phyloP scores from a whole-genome alignment of 2,113 vertebrate species.

The Australoheros scitulus region DNA sequence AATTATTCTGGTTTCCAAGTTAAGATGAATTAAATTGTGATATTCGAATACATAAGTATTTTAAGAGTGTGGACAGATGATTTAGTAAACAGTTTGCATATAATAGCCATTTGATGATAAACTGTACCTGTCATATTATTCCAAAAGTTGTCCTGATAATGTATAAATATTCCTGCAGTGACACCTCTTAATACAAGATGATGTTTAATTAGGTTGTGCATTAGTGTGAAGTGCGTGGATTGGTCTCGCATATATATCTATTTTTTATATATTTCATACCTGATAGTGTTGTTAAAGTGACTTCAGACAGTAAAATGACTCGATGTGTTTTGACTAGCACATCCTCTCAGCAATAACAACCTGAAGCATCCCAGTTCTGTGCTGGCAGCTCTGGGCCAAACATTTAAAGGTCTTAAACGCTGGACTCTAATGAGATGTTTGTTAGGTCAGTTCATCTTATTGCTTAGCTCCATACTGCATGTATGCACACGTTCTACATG shows the following conservation, averaged over 20 bases:
- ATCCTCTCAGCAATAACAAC: constrained; percentile 67
- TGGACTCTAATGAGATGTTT: constrained; percentile 31
- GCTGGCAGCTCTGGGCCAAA: constrained; percentile 8
- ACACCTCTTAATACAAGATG: constrained; percentile 30
- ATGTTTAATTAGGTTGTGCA: constrained; percentile 40
- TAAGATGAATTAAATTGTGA: constrained; percentile 14
- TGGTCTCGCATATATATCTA: constrained; percentile 36
- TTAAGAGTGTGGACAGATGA: constrained; percentile 14
- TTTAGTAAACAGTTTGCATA: constrained; percentile 12
- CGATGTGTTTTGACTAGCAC: not conserved
- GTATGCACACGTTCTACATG: constrained; percentile 15
- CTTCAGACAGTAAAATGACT: constrained; percentile 23
- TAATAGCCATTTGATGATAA: constrained; percentile 1
- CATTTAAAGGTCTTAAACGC: constrained; percentile 27
- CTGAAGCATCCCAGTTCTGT: constrained; percentile 30
- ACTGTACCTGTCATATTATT: constrained; percentile 26
- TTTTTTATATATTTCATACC: constrained; percentile 54
- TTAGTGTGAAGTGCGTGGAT: constrained; percentile 51
- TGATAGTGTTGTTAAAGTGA: constrained; percentile 16
- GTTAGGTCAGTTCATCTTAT: constrained; percentile 10
- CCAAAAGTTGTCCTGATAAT: constrained; percentile 13
- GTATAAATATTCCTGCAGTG: constrained; percentile 35
- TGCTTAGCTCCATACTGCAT: constrained; percentile 47
- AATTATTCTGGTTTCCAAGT: constrained; percentile 25
- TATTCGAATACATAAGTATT: constrained; percentile 33